Conservation (phyloP, 23 tunicate species). For the Botrylloides violaceus region DNA sequence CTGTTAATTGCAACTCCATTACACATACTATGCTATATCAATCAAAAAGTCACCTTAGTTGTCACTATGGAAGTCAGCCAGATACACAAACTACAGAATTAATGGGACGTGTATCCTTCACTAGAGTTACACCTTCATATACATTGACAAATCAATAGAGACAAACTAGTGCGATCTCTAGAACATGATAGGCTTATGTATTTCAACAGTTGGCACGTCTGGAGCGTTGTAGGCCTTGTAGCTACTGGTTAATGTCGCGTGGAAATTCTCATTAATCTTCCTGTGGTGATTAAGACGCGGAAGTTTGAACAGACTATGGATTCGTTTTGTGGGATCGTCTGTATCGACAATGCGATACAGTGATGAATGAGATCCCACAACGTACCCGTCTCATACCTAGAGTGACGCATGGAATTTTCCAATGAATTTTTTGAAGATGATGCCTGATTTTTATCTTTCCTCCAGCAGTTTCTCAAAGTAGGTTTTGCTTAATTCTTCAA, state of each 20-base stretch:
- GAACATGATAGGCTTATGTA: too few species aligned
- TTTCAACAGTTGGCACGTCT: neutral
- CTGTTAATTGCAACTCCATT: slow-evolving; percentile 2
- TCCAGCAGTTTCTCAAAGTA: too few species aligned
- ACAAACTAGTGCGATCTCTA: too few species aligned
- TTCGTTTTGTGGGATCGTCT: neutral
- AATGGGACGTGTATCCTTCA: neutral
- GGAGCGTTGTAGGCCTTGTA: neutral
- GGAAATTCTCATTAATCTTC: neutral
- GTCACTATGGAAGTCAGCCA: too few species aligned
- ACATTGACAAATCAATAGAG: too few species aligned
- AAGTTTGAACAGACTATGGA: neutral
- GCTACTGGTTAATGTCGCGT: neutral
- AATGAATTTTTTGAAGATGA: neutral
- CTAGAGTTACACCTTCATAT: neutral
- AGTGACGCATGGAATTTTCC: neutral
- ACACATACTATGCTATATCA: neutral
- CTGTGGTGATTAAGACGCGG: neutral
- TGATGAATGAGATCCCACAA: neutral
- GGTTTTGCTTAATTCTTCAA: too few species aligned
- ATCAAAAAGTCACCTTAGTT: neutral
- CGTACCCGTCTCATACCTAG: neutral
- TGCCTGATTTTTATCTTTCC: too few species aligned
- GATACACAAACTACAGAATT: neutral
- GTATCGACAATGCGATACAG: neutral